These are phyloP conservation scores for Alectura lathami DNA, from an alignment of 2,113 vertebrate genomes.

Conservation along the genomic window DNA sequence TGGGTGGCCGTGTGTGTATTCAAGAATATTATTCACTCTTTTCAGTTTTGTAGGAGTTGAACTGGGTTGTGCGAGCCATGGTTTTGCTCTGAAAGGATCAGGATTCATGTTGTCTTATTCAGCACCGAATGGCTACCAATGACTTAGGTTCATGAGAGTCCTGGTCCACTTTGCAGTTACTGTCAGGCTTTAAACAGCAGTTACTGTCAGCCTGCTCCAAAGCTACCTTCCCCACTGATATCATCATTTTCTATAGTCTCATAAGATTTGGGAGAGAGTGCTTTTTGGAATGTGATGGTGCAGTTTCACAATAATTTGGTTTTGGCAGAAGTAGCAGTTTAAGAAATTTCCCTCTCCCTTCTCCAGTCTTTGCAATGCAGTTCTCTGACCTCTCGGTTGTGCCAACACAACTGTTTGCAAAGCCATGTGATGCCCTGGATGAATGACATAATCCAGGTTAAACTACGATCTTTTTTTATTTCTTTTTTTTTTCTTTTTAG, in stretches of 20 bases:
- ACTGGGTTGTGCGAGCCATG: neutral
- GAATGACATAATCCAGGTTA: conserved; percentile 9
- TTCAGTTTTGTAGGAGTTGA: neutral
- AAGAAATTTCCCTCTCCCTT: conserved; percentile 28
- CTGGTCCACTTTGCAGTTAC: neutral
- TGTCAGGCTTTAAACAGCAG: neutral
- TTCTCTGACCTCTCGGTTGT: neutral
- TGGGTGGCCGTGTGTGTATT: conserved; percentile 12
- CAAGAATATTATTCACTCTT: conserved; percentile 13
- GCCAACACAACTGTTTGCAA: conserved; percentile 33
- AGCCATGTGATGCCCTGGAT: neutral
- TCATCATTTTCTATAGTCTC: neutral
- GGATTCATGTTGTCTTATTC: neutral
- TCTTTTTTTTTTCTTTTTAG: neutral
- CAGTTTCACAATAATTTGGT: conserved; percentile 36
- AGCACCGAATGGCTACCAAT: neutral
- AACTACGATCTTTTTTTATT: neutral
- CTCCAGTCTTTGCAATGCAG: neutral
- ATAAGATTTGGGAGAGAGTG: neutral
- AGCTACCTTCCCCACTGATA: neutral
- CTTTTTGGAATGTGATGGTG: neutral
- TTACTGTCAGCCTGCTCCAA: neutral
- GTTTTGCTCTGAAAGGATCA: neutral
- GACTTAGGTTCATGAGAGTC: neutral
- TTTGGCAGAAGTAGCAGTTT: conserved; percentile 14